Evolutionary conservation across 2,797 vertebrate species (phyloP).

Genomic region (Centroberyx gerrardi): DNA sequence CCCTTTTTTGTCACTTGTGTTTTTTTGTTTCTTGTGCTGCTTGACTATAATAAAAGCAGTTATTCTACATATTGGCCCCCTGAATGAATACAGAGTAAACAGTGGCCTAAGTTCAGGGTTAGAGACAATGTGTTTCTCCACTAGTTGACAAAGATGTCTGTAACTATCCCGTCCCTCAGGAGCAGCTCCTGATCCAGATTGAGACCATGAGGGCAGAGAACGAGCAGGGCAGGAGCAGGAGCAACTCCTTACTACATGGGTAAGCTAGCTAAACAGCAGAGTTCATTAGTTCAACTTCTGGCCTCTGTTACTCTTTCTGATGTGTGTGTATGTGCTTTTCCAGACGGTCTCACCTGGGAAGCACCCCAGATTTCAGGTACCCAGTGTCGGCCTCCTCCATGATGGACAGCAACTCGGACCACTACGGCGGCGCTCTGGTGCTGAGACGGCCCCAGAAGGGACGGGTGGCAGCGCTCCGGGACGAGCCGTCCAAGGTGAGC

Average conservation of each 20-base stretch:
- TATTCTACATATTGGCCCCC: too few species aligned
- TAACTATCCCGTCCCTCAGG: conserved; percentile 77
- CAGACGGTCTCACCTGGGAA: conserved; percentile 90
- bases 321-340: background rate
- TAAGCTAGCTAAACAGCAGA: conserved; percentile 52
- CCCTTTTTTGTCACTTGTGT: too few species aligned
- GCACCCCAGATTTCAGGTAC: conserved; percentile 94
- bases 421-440: conserved; percentile 89
- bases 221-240: conserved; percentile 91
- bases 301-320: background rate
- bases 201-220: conserved; percentile 92
- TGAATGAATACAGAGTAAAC: background rate
- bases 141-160: background rate
- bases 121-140: background rate
- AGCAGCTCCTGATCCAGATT: conserved; percentile 94
- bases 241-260: conserved; percentile 92
- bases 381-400: conserved; percentile 88
- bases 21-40: too few species aligned
- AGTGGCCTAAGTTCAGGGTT: background rate
- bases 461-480: conserved; percentile 91
- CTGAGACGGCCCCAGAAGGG: conserved; percentile 95
- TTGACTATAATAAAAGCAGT: background rate
- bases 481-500: conserved; percentile 95
- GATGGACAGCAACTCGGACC: conserved; percentile 90
- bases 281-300: fast-evolving